Percentiles rank a stretch among this genome's conserved stretches.
Conservation (phyloP, 1,140 invertebrate genomes). For the Drosophila novamexicana region DNA sequence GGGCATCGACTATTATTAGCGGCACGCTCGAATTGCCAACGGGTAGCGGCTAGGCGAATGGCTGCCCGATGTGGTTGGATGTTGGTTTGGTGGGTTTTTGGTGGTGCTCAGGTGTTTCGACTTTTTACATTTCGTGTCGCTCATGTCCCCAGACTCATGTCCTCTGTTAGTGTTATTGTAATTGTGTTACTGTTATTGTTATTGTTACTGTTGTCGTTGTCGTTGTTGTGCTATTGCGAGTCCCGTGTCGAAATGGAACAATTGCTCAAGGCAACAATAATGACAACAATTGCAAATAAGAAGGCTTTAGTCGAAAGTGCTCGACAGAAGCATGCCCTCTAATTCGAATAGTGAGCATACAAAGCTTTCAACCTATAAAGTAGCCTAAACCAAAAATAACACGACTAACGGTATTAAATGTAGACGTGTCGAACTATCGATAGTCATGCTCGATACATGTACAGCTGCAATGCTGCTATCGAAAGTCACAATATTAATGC, state of each 20-base stretch:
- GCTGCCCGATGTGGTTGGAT: neutral
- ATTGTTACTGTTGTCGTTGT: neutral
- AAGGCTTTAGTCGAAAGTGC: neutral
- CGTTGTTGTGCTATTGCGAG: neutral
- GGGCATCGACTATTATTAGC: constrained; percentile 69
- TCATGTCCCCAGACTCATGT: constrained; percentile 39
- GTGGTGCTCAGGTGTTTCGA: constrained; percentile 36
- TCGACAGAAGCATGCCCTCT: neutral
- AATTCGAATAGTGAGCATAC: too few relatives aligned
- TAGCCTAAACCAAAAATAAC: too few relatives aligned
- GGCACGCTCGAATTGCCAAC: constrained; percentile 74
- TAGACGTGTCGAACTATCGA: too few relatives aligned
- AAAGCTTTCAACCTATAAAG: too few relatives aligned
- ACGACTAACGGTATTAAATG: too few relatives aligned
- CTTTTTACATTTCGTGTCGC: constrained; percentile 48
- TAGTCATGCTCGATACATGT: too few relatives aligned
- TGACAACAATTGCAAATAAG: neutral
- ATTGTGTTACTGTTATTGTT: constrained; percentile 15
- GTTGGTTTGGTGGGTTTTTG: neutral
- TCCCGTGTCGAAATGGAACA: constrained; percentile 10
- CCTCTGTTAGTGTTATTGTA: constrained; percentile 26
- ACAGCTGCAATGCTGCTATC: too few relatives aligned
- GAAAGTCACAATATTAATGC: too few relatives aligned
- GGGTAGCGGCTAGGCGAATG: constrained; percentile 29
- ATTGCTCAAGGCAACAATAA: constrained; percentile 15